Evolutionary conservation across 2,888 invertebrate genomes (phyloP).

Genomic region (Drosophila meridiana): DNA sequence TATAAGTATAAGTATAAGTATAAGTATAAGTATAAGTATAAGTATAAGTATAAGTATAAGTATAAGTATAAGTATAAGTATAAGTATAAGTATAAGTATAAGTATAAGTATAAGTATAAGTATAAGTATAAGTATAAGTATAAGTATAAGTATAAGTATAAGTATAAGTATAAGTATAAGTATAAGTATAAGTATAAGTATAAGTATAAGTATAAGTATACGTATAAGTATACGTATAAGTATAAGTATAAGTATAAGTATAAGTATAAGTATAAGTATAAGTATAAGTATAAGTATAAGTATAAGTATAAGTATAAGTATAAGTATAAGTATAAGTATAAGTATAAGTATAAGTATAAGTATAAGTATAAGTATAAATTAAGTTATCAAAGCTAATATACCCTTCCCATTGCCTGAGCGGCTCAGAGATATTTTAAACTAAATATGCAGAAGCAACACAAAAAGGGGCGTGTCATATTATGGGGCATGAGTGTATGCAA

Average conservation of each 20-base stretch:
- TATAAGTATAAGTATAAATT: not conserved
- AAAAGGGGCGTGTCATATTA: conserved; percentile 8
- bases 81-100: not conserved
- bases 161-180: not conserved
- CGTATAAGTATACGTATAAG: not conserved
- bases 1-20: not conserved
- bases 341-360: not conserved
- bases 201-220: not conserved
- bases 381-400: conserved; percentile 5
- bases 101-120: not conserved
- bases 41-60: not conserved
- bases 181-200: not conserved
- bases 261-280: not conserved
- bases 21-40: not conserved
- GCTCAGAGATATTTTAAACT: conserved; percentile 20
- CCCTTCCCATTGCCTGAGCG: not conserved
- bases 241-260: not conserved
- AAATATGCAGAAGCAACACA: conserved; percentile 17
- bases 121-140: not conserved
- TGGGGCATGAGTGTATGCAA: conserved; percentile 6
- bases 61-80: not conserved
- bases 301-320: not conserved
- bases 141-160: not conserved
- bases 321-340: not conserved
- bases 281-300: not conserved